These are phyloP conservation scores for Colinus virginianus DNA, from an alignment of 2,113 vertebrate species.

Conservation along the genomic window DNA sequence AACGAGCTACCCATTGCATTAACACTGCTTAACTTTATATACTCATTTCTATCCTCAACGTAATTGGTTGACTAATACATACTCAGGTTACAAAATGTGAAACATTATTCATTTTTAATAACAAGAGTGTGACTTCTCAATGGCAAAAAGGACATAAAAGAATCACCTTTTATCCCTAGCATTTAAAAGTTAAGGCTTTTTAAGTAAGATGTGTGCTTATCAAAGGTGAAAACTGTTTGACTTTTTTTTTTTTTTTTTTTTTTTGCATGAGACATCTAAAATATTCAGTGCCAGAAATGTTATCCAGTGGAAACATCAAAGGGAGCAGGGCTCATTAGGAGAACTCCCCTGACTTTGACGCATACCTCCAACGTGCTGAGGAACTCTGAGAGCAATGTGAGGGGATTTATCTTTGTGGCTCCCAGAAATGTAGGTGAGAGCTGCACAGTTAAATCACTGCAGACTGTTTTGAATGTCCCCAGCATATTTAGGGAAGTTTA, in stretches of 20 bases:
- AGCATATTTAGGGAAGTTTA: neutral
- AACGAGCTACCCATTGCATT: neutral
- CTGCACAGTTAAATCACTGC: neutral
- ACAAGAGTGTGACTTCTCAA: conserved; percentile 12
- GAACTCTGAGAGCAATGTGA: conserved; percentile 13
- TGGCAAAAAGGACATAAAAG: conserved; percentile 30
- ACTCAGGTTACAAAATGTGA: conserved; percentile 6
- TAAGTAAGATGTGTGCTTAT: conserved; percentile 40
- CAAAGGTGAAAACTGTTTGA: conserved; percentile 34
- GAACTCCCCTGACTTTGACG: conserved; percentile 35
- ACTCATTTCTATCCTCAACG: neutral
- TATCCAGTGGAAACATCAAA: conserved; percentile 44
- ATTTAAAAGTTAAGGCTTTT: conserved; percentile 57
- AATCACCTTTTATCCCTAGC: conserved; percentile 19
- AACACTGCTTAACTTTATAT: neutral
- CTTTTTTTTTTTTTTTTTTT: neutral
- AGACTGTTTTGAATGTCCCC: conserved; percentile 21
- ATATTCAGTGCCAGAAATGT: neutral
- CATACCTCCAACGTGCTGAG: conserved; percentile 6
- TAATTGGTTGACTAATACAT: neutral
- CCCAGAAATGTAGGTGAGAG: neutral
- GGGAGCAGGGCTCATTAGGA: conserved; percentile 45
- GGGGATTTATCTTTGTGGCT: conserved; percentile 23
- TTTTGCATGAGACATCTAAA: conserved; percentile 50
- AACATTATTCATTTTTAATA: conserved; percentile 47